phyloP scores from a whole-genome alignment of 1,140 invertebrate species.

The Polyergus mexicanus region DNA sequence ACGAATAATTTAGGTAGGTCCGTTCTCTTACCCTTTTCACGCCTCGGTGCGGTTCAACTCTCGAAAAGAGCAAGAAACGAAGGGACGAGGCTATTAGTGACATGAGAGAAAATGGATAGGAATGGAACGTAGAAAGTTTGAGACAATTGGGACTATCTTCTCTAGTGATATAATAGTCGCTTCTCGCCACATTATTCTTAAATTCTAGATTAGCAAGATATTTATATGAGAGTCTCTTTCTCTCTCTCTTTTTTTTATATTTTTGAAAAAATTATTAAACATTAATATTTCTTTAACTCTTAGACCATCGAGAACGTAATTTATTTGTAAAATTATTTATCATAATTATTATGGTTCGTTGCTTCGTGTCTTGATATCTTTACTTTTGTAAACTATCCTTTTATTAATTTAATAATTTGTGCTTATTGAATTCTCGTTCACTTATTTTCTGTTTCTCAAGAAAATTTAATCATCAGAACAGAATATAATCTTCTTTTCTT shows the following conservation, averaged over 20 bases:
- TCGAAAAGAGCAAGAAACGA: conserved; percentile 55
- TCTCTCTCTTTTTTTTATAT: not conserved
- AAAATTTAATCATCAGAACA: conserved; percentile 14
- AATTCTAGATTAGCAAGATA: conserved; percentile 20
- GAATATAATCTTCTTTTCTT: not conserved
- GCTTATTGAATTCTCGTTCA: conserved; percentile 7
- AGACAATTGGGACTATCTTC: conserved; percentile 36
- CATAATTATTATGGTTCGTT: not conserved
- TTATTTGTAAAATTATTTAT: not conserved
- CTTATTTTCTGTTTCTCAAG: not conserved
- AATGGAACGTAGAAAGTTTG: conserved; percentile 42
- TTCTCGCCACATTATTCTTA: conserved; percentile 24
- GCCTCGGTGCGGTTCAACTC: conserved; percentile 46
- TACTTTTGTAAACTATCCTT: not conserved
- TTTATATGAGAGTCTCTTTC: not conserved
- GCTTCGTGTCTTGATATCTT: not conserved
- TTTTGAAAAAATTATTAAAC: not conserved
- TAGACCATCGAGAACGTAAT: not conserved
- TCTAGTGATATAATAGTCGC: conserved; percentile 30
- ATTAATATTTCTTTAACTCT: not conserved
- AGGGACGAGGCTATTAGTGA: conserved; percentile 56
- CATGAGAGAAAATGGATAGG: conserved; percentile 52
- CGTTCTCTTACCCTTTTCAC: conserved; percentile 56
- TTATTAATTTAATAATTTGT: conserved; percentile 16
- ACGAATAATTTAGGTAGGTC: conserved; percentile 52